Conservation (phyloP, 2,888 invertebrate genomes). For the Rhabditoides inermis region DNA sequence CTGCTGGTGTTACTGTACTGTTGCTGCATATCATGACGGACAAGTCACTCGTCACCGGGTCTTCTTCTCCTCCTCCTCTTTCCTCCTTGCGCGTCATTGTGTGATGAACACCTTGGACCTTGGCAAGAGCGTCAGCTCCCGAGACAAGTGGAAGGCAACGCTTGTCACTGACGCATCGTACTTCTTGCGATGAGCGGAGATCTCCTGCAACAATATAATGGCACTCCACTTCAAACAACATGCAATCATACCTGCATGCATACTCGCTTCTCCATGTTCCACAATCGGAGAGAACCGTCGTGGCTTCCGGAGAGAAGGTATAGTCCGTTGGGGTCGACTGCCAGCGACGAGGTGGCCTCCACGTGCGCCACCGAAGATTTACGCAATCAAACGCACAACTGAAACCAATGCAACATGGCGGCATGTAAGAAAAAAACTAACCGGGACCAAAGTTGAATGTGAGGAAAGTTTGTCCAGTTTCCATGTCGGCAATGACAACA, state of each 20-base stretch:
- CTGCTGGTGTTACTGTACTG: no score
- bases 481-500: conserved; percentile 80
- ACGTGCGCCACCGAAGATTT: conserved; percentile 99
- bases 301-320: conserved; percentile 86
- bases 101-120: no score
- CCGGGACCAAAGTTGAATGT: conserved; percentile 65
- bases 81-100: no score
- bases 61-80: no score
- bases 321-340: conserved; percentile 94
- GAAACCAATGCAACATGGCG: no score
- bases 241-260: conserved; percentile 70
- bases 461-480: conserved; percentile 73
- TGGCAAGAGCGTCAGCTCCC: conserved; percentile 97
- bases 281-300: conserved; percentile 61
- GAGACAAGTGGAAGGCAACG: conserved; percentile 96
- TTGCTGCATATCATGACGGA: no score
- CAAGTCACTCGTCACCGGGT: no score
- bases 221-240: not conserved
- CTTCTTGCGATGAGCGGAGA: conserved; percentile 97
- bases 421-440: no score
- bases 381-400: no score
- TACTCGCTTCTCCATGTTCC: conserved; percentile 77
- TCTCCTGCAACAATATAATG: conserved; percentile 62
- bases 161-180: conserved; percentile 97
- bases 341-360: conserved; percentile 93